Conservation (phyloP, 2,113 vertebrate species). For the Eurypyga helias region DNA sequence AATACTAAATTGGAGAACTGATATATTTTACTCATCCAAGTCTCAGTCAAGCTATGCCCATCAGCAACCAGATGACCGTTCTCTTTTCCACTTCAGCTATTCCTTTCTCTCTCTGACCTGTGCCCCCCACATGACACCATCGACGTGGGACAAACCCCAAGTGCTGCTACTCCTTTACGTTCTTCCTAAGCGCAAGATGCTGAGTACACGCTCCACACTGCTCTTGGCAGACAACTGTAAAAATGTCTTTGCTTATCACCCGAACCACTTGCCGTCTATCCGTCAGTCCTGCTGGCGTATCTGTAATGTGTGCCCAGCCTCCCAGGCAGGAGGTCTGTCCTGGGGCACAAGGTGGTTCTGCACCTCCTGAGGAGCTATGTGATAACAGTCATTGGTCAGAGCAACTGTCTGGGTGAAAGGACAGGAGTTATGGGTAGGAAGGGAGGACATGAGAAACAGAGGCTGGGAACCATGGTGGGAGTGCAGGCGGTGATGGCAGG, state of each 20-base stretch:
- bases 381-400: accelerated
- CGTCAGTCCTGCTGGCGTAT: accelerated
- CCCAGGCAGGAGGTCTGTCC: not conserved
- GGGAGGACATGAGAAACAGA: not conserved
- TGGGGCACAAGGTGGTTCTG: not conserved
- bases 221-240: not conserved
- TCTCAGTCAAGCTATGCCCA: not conserved
- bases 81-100: not conserved
- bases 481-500: not conserved
- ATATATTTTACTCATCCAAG: not conserved
- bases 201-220: accelerated
- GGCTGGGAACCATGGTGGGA: not conserved
- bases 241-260: not conserved
- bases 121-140: not conserved
- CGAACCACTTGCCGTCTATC: not conserved
- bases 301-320: not conserved
- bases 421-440: accelerated
- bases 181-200: not conserved
- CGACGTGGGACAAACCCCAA: not conserved
- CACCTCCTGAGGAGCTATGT: not conserved
- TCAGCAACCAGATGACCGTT: not conserved
- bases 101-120: not conserved
- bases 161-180: not conserved
- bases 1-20: not conserved
- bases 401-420: not conserved